Evolutionary conservation across 2,888 invertebrate species (phyloP).

Genomic region (Agapostemon virescens): DNA sequence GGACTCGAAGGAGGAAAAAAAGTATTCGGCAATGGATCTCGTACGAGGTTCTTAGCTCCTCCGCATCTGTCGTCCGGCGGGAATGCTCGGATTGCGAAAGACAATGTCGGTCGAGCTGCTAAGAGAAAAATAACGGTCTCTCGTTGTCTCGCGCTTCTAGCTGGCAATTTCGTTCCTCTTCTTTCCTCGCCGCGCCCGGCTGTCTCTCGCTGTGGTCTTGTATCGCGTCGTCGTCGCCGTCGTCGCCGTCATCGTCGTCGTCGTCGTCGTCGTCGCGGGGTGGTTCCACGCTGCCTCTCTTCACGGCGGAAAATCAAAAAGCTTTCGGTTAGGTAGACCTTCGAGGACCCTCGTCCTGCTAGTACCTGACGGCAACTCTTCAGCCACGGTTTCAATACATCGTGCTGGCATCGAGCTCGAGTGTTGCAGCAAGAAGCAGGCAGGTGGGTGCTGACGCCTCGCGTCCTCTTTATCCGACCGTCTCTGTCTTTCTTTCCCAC

Average conservation of each 20-base stretch:
- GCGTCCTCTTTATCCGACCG: conserved; percentile 27
- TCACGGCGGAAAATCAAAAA: conserved; percentile 58
- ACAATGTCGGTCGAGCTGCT: conserved; percentile 35
- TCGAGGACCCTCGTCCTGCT: conserved; percentile 67
- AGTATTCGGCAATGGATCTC: conserved; percentile 12
- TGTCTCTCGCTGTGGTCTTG: neutral
- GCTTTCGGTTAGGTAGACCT: conserved; percentile 63
- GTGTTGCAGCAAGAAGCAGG: conserved; percentile 61
- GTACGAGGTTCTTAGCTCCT: conserved; percentile 30
- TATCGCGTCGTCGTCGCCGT: neutral
- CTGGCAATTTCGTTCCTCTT: conserved; percentile 30
- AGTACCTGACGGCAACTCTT: conserved; percentile 63
- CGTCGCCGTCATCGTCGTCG: neutral
- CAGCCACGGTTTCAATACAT: conserved; percentile 64
- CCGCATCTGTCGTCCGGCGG: neutral
- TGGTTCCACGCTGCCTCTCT: conserved; percentile 33
- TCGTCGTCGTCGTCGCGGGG: neutral
- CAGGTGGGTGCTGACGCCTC: conserved; percentile 61
- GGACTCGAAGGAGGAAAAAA: neutral
- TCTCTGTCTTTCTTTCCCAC: conserved; percentile 17
- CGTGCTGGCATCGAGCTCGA: conserved; percentile 63
- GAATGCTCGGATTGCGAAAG: conserved; percentile 45
- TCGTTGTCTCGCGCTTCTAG: conserved; percentile 14
- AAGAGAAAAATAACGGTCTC: conserved; percentile 44
- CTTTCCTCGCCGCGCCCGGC: neutral